Conservation (phyloP, 2,113 vertebrate genomes). For the Puffinus mauretanicus region DNA sequence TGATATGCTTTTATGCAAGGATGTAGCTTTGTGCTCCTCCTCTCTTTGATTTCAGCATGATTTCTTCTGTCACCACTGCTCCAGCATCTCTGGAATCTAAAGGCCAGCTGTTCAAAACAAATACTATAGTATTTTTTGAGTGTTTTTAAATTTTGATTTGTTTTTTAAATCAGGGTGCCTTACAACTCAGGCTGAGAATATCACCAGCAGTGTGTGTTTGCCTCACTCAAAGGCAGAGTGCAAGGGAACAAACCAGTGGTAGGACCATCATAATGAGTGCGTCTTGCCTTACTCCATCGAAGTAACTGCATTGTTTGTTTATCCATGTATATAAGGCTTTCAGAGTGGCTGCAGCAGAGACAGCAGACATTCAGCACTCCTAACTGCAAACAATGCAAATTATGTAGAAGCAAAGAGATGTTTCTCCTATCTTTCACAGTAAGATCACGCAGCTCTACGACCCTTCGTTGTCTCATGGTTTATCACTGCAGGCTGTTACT, state of each 20-base stretch:
- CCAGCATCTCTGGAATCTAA: background rate
- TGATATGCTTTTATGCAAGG: background rate
- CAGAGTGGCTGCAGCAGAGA: background rate
- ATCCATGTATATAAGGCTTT: background rate
- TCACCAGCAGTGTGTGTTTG: background rate
- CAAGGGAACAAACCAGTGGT: background rate
- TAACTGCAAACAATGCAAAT: background rate
- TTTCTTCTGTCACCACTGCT: background rate
- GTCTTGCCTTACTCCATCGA: background rate
- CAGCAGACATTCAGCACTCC: background rate
- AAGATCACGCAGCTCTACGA: background rate
- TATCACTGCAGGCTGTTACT: background rate
- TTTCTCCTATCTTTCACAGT: background rate
- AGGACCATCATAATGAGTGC: rapidly evolving
- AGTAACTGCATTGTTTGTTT: background rate
- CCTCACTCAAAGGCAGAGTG: background rate
- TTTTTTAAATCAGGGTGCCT: background rate
- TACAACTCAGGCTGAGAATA: background rate
- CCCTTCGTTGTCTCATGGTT: background rate
- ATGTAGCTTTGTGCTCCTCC: background rate
- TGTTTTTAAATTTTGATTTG: background rate
- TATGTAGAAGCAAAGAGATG: background rate
- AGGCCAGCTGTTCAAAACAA: background rate
- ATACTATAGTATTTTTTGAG: background rate
- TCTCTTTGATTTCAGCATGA: background rate